These are phyloP conservation scores for Leptogaster cylindrica DNA, from an alignment of 2,888 invertebrate species.

Conservation along the genomic window DNA sequence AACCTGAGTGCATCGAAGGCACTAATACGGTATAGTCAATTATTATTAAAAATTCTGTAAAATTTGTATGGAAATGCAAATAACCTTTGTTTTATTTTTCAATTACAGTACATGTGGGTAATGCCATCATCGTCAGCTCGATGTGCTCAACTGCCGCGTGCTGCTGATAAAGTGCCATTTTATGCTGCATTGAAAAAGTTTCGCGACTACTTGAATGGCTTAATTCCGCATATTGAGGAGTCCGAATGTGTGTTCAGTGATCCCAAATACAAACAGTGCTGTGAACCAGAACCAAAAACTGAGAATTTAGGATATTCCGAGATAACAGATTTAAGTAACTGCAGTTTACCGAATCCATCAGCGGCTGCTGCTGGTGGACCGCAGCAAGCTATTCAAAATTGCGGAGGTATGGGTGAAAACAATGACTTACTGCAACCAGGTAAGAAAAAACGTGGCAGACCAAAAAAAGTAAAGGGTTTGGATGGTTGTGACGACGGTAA, in stretches of 20 bases:
- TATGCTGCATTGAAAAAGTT: conserved; percentile 95
- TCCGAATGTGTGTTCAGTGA: conserved; percentile 85
- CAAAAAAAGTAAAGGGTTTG: conserved; percentile 70
- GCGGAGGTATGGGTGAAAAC: conserved; percentile 34
- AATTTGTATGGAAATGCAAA: neutral
- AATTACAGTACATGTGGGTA: conserved; percentile 92
- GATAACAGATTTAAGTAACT: conserved; percentile 49
- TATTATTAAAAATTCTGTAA: neutral
- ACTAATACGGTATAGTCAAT: conserved; percentile 83
- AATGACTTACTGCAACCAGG: conserved; percentile 64
- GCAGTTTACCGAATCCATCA: conserved; percentile 44
- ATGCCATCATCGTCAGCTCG: conserved; percentile 98
- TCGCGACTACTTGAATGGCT: conserved; percentile 90
- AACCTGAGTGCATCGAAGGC: conserved; percentile 90
- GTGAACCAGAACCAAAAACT: conserved; percentile 63
- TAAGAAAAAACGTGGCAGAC: conserved; percentile 89
- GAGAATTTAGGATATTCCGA: conserved; percentile 44
- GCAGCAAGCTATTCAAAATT: conserved; percentile 3
- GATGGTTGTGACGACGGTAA: conserved; percentile 65
- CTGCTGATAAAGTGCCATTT: conserved; percentile 97
- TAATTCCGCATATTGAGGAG: conserved; percentile 83
- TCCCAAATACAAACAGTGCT: conserved; percentile 70
- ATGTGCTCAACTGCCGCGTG: conserved; percentile 95
- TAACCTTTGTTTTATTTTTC: neutral
- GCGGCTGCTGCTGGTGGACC: neutral